A percentile compares a stretch with the other conserved stretches of the same genome.
Conservation (phyloP, 2,797 vertebrate species). For the Enteromius viviparus region DNA sequence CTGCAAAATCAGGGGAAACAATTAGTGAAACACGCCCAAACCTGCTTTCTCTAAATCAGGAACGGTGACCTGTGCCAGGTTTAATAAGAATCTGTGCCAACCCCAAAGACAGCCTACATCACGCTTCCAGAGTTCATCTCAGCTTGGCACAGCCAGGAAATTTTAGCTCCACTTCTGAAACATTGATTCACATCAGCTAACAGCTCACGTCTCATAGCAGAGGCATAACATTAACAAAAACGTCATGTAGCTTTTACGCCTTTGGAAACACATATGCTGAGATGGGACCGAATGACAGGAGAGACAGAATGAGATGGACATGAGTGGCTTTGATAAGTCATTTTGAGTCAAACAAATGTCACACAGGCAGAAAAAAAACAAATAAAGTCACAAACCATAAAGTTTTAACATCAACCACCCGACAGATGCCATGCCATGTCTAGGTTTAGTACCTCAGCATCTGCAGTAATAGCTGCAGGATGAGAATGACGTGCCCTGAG, state of each 20-base stretch:
- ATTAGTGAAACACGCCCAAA: constrained; percentile 61
- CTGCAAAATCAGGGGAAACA: constrained; percentile 63
- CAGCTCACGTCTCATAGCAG: constrained; percentile 34
- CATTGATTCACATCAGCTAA: constrained; percentile 28
- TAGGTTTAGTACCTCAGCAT: constrained; percentile 37
- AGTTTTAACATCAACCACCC: background rate
- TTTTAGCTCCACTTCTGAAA: constrained; percentile 11
- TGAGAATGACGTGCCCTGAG: background rate
- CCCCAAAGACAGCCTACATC: background rate
- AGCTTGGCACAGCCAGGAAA: constrained; percentile 11
- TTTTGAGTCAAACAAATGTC: constrained; percentile 21
- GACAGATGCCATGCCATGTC: constrained; percentile 41
- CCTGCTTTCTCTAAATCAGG: constrained; percentile 19
- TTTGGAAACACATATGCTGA: constrained; percentile 29
- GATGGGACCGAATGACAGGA: constrained; percentile 26
- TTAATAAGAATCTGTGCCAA: constrained; percentile 25
- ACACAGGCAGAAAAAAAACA: background rate
- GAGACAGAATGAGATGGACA: constrained; percentile 18
- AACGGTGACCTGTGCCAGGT: constrained; percentile 26
- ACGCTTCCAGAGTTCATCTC: background rate
- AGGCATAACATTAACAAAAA: constrained; percentile 49
- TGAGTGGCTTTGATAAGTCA: constrained; percentile 36
- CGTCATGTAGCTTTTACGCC: constrained; percentile 38
- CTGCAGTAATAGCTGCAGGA: constrained; percentile 38
- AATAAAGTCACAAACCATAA: constrained; percentile 13